phyloP scores from a whole-genome alignment of 2,797 vertebrate genomes.

The Sebastolobus alascanus region DNA sequence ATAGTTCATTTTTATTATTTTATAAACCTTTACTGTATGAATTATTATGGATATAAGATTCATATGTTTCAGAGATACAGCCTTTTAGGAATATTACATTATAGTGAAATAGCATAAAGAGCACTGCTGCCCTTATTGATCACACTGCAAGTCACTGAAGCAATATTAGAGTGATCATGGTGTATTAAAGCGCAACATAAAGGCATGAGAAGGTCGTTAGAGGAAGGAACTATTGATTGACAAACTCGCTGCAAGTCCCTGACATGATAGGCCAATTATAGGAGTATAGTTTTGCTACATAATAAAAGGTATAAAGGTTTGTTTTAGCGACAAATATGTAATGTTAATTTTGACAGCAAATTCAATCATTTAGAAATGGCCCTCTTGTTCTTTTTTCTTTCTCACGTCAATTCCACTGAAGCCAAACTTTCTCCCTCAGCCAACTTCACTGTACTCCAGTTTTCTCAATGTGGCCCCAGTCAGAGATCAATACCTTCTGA shows the following conservation, averaged over 20 bases:
- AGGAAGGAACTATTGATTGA: constrained; percentile 42
- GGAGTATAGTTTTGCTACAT: neutral
- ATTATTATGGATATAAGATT: too few relatives aligned
- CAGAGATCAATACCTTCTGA: constrained; percentile 86
- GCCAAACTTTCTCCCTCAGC: constrained; percentile 68
- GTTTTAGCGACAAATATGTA: neutral
- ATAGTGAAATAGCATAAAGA: constrained; percentile 3
- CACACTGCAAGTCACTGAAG: constrained; percentile 24
- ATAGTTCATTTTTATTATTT: neutral
- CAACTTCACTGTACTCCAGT: constrained; percentile 58
- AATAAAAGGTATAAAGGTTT: neutral
- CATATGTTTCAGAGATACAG: neutral
- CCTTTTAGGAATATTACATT: neutral
- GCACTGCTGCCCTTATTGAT: constrained; percentile 20
- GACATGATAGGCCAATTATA: constrained; percentile 4
- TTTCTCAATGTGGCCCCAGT: constrained; percentile 79
- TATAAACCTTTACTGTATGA: neutral
- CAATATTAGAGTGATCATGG: constrained; percentile 23
- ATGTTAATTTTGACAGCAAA: neutral
- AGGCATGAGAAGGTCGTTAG: constrained; percentile 27
- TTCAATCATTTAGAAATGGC: neutral
- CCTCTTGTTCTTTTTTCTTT: neutral
- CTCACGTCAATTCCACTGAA: constrained; percentile 3
- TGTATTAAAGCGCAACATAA: constrained; percentile 34
- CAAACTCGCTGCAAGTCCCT: constrained; percentile 1